Conservation (phyloP, 2,113 vertebrate species). For the Herpetotheres cachinnans region DNA sequence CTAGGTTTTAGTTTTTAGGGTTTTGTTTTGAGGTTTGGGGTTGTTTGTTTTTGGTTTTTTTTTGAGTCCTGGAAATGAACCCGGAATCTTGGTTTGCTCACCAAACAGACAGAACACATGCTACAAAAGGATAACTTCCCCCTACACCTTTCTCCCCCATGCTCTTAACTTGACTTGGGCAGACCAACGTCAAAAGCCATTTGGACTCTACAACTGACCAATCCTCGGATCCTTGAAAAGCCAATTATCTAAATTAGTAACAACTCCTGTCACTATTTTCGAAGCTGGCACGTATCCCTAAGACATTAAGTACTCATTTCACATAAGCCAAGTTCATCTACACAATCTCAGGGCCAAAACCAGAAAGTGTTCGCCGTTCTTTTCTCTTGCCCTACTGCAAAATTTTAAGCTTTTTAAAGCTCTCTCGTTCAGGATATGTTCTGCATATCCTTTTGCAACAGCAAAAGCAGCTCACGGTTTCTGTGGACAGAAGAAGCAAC, state of each 20-base stretch:
- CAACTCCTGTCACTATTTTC: conserved; percentile 50
- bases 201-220: neutral
- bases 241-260: conserved; percentile 66
- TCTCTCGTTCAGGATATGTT: neutral
- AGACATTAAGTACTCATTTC: conserved; percentile 28
- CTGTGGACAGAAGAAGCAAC: neutral
- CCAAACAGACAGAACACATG: neutral
- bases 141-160: neutral
- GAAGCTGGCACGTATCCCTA: neutral
- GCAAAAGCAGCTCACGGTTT: neutral
- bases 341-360: neutral
- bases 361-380: fast-evolving
- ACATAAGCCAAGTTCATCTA: neutral
- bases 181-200: conserved; percentile 14
- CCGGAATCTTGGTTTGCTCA: neutral
- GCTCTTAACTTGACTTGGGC: neutral
- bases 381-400: neutral
- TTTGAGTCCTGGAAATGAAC: neutral
- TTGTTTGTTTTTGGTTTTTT: neutral
- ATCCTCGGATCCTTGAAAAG: conserved; percentile 46
- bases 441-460: neutral
- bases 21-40: no score
- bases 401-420: conserved; percentile 9
- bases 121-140: neutral
- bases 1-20: no score